phyloP scores from a whole-genome alignment of 2,797 vertebrate species.

The Natrix natrix region DNA sequence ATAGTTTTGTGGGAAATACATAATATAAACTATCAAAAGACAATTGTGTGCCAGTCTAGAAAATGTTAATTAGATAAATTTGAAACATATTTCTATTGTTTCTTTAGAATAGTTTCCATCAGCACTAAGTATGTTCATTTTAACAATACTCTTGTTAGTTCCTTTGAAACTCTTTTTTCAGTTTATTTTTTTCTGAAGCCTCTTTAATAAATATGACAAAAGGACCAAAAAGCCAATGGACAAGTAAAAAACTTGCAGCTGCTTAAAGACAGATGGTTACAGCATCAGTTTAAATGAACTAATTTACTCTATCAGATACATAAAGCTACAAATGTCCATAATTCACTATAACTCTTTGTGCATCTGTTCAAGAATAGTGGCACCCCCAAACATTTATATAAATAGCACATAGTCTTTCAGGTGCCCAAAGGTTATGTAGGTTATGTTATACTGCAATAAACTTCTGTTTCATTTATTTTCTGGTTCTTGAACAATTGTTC shows the following conservation, averaged over 20 bases:
- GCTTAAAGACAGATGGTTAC: not conserved
- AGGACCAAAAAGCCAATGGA: not conserved
- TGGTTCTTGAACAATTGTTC: not conserved
- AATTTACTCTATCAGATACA: not conserved
- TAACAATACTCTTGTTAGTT: not conserved
- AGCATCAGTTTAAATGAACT: not conserved
- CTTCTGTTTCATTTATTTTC: not conserved
- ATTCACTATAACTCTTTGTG: not conserved
- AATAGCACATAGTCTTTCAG: not conserved
- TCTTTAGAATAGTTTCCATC: not conserved
- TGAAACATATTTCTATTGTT: not conserved
- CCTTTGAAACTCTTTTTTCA: not conserved
- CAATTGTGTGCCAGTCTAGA: not conserved
- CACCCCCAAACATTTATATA: not conserved
- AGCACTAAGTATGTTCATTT: not conserved
- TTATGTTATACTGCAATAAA: not conserved
- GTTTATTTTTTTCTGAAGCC: not conserved
- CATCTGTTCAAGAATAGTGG: not conserved
- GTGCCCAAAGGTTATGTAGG: not conserved
- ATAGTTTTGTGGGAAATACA: not conserved
- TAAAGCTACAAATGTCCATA: not conserved
- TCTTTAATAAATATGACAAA: not conserved
- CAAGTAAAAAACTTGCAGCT: not conserved
- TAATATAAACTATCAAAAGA: not conserved
- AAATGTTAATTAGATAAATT: not conserved